Base-by-base conservation (phyloP, 2,113 vertebrate genomes). In the Anas platyrhynchos region DNA sequence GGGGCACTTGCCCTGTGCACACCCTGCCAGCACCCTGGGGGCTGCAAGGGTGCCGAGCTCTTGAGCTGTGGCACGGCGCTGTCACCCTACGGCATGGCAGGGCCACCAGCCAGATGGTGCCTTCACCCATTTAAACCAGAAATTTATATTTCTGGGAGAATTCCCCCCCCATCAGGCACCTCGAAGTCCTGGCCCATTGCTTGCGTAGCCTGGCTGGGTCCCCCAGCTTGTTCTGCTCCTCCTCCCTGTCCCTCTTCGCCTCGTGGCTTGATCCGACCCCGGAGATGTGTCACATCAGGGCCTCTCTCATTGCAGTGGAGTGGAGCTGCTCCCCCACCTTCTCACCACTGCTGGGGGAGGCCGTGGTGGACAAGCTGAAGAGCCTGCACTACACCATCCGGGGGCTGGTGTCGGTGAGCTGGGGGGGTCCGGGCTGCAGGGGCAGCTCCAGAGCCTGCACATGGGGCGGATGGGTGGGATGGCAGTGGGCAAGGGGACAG, bases 291-390 rank as follows among this genome's bases (percentile, higher is more conserved):
- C 77, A 82, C 59, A 34, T 55, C 21, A 44, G 34, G 48, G 10
- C 96, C 71, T 97, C 82, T 96, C 78, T 95, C 36, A 26, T 81
- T 98, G 32, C 97, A 99, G 99, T 99, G 96, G 98, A 98, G 73
- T 99, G 99, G 99, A 99, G 99, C 96, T 94, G 82, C 29, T 97
- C 95, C 27, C 97, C 98, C 3, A 98, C 97, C 21, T 98, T 99
- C 96, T 98, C 86, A 6, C 98, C 98, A 0, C 74, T 94, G 12
- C 86, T 98, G 75, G 99, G 99, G 16, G 99, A 99, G 95, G 97
- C 97, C 1, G 41, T 98, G 74, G 96, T 99, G 1, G 98, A 99
- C 77, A 98, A 99, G 93, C 95, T 98, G 90, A 98, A 97, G 77
- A 94, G 97, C 38, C 98, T 98, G 22, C 97, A 98, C 85, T 98